Conservation (phyloP, 2,888 invertebrate genomes). For the Xanthorhoe designata region DNA sequence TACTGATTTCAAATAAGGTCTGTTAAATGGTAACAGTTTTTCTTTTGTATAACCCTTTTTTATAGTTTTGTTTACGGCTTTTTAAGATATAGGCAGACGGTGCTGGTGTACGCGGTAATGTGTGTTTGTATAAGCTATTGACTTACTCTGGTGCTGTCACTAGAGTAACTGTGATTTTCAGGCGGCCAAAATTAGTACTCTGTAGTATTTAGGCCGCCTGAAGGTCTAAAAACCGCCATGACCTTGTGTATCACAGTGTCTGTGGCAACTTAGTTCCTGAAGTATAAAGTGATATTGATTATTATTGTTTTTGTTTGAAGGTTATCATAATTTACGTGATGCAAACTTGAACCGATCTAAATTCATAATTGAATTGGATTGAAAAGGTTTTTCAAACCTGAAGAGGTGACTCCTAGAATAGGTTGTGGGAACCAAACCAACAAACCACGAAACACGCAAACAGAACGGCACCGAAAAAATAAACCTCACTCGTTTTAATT, state of each 20-base stretch:
- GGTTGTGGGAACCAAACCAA: not conserved
- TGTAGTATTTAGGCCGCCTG: no score
- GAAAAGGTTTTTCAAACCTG: not conserved
- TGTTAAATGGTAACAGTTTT: conserved; percentile 44
- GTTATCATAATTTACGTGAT: not conserved
- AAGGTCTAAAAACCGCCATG: no score
- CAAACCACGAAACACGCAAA: not conserved
- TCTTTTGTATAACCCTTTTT: conserved; percentile 23
- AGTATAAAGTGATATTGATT: no score
- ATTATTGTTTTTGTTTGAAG: no score
- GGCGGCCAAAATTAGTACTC: no score
- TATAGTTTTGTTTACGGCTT: not conserved
- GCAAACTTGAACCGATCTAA: not conserved
- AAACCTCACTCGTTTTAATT: conserved; percentile 8
- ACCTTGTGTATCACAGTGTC: no score
- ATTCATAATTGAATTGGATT: not conserved
- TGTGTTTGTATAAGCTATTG: not conserved
- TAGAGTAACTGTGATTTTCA: not conserved
- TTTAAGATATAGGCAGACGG: not conserved
- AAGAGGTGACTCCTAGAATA: not conserved
- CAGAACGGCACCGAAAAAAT: conserved; percentile 9
- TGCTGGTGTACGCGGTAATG: not conserved
- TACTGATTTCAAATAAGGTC: conserved; percentile 29
- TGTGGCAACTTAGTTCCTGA: no score
- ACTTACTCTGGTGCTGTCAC: not conserved